These are phyloP conservation scores for Gobio gobio DNA, from an alignment of 2,113 vertebrate species.

Conservation along the genomic window DNA sequence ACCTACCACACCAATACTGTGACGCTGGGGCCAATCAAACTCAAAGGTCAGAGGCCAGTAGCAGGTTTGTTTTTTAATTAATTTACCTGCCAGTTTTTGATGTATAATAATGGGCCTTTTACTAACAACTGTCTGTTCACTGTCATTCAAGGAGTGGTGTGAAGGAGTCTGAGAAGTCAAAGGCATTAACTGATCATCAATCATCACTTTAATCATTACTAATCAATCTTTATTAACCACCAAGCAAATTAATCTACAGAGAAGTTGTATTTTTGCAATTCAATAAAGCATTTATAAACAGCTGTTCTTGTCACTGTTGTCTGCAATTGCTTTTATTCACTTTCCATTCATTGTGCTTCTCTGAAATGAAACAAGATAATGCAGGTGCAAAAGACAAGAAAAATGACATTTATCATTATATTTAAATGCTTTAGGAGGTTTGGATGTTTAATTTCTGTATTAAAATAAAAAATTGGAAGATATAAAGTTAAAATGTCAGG, in stretches of 20 bases:
- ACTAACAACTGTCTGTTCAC: too few relatives aligned
- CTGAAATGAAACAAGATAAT: neutral
- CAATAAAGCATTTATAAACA: slow-evolving; percentile 10
- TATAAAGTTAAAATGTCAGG: too few relatives aligned
- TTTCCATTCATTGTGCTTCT: neutral
- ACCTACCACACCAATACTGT: slow-evolving; percentile 71
- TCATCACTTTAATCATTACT: neutral
- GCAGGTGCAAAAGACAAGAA: neutral
- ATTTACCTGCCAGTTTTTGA: too few relatives aligned
- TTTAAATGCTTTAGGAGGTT: too few relatives aligned
- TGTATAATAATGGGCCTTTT: too few relatives aligned
- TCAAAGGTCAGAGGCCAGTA: slow-evolving; percentile 66
- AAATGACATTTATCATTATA: too few relatives aligned
- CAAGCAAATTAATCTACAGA: neutral
- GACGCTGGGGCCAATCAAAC: slow-evolving; percentile 77
- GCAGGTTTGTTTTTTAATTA: too few relatives aligned
- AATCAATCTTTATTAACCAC: neutral
- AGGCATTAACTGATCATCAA: neutral
- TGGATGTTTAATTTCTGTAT: too few relatives aligned
- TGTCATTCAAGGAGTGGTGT: too few relatives aligned
- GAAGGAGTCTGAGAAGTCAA: neutral
- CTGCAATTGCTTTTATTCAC: neutral
- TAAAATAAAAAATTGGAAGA: too few relatives aligned
- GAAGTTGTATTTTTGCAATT: neutral
- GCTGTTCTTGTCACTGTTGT: neutral